These are phyloP conservation scores for Raphicerus campestris DNA, from an alignment of 2,113 vertebrate genomes.

Conservation along the genomic window DNA sequence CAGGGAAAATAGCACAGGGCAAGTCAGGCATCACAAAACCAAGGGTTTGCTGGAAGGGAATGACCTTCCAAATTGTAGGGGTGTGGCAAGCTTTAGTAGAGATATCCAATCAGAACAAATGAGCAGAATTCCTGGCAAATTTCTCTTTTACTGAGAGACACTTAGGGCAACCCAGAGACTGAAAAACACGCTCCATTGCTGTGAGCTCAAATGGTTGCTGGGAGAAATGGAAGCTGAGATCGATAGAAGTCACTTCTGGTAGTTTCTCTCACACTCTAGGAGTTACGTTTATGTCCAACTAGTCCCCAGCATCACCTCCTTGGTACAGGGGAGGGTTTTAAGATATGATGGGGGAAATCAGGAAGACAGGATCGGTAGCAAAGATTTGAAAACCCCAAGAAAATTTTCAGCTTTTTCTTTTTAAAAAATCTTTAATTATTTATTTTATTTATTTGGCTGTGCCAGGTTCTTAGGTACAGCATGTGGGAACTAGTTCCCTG, in stretches of 20 bases:
- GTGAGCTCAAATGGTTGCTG: background rate
- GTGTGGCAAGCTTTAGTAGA: background rate
- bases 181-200: background rate
- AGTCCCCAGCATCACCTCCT: fast-evolving
- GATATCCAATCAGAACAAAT: background rate
- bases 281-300: background rate
- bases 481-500: background rate
- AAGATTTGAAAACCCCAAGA: background rate
- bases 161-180: background rate
- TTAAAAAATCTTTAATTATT: background rate
- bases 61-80: background rate
- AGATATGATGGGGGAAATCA: background rate
- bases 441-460: background rate
- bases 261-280: background rate
- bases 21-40: background rate
- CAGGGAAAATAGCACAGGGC: background rate
- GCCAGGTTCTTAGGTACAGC: background rate
- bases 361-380: background rate
- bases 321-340: background rate
- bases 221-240: background rate
- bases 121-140: background rate
- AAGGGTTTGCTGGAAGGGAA: background rate
- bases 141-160: background rate
- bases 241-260: background rate
- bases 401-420: background rate